These are phyloP conservation scores for Aricia agestis DNA, from an alignment of 1,140 invertebrate species.

Conservation along the genomic window DNA sequence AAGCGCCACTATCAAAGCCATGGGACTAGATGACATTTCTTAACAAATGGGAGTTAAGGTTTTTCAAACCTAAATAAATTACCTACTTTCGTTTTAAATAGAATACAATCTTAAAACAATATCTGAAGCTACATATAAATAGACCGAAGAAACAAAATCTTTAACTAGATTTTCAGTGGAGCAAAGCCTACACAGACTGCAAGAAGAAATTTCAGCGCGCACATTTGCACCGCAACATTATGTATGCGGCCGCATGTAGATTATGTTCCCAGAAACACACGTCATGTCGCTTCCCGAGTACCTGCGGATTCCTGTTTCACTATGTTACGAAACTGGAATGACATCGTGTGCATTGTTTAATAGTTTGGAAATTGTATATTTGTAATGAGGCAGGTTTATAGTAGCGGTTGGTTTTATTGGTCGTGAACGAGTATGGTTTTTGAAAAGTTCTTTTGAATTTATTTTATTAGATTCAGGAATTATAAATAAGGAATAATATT, in stretches of 20 bases:
- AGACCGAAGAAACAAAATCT: neutral
- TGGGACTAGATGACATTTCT: no score
- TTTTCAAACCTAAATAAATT: no score
- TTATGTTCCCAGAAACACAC: constrained; percentile 1
- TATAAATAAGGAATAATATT: no score
- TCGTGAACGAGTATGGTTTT: no score
- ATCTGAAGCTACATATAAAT: no score
- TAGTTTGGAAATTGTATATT: neutral
- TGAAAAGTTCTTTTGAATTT: no score
- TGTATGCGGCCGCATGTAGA: neutral
- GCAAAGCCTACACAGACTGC: neutral
- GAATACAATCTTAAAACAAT: no score
- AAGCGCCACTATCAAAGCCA: no score
- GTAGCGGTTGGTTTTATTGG: no score
- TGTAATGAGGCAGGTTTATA: neutral
- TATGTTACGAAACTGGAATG: constrained; percentile 3
- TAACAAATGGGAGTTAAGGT: no score
- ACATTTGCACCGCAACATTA: constrained; percentile 1
- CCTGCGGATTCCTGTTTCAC: neutral
- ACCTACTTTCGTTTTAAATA: no score
- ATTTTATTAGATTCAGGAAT: no score
- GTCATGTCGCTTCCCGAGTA: neutral
- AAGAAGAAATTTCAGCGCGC: neutral
- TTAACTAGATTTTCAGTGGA: neutral
- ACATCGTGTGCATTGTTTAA: neutral